phyloP scores from a whole-genome alignment of 2,113 vertebrate species.

The Petrocephalus microphthalmus region DNA sequence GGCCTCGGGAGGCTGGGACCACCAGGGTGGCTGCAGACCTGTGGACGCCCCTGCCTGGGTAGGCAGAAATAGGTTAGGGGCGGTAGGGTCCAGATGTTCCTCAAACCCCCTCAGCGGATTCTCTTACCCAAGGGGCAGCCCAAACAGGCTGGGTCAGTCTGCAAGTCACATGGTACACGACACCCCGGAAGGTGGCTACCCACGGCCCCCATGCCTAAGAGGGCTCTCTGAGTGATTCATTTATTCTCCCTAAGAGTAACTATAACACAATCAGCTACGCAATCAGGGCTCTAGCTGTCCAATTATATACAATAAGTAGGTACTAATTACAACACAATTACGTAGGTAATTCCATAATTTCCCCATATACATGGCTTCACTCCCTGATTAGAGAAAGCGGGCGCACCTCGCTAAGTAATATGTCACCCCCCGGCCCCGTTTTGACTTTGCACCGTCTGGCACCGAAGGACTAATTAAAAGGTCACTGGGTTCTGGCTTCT shows the following conservation, averaged over 20 bases:
- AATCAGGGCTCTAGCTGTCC: background rate
- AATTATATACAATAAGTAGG: constrained; percentile 11
- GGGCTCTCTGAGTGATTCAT: background rate
- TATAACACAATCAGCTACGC: background rate
- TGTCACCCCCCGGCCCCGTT: background rate
- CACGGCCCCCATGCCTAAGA: background rate
- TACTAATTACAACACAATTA: constrained; percentile 5
- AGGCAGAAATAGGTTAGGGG: background rate
- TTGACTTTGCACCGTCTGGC: background rate
- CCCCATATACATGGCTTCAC: background rate
- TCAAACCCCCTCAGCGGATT: background rate
- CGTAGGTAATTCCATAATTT: constrained; percentile 3
- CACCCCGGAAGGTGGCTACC: background rate
- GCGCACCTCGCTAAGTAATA: background rate
- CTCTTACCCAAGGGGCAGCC: background rate
- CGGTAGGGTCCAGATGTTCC: background rate
- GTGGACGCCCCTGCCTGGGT: background rate
- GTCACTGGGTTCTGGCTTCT: background rate
- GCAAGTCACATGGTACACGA: background rate
- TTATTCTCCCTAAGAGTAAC: background rate
- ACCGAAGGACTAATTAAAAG: background rate
- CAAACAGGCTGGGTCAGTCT: background rate
- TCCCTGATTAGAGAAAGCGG: background rate
- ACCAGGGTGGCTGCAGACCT: background rate
- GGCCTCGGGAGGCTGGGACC: background rate